A percentile compares a stretch with the other conserved stretches of the same genome.
Evolutionary conservation across 2,888 invertebrate species (phyloP).

Genomic region (Acronicta leporina): DNA sequence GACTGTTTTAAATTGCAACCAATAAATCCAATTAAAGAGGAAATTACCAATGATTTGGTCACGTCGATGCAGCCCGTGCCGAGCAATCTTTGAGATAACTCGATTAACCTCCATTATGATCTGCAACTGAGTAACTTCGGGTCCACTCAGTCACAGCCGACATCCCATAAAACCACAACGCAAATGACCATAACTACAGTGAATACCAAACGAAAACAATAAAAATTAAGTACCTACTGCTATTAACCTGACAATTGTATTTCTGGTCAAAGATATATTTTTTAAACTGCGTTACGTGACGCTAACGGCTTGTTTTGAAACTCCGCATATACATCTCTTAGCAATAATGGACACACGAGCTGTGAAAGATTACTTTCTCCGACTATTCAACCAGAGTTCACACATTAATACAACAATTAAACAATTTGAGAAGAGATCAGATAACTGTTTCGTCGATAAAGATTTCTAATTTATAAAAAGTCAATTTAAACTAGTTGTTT

Average conservation of each 20-base stretch:
- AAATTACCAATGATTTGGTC: constrained; percentile 69
- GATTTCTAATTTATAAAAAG: constrained; percentile 64
- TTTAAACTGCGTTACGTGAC: constrained; percentile 22
- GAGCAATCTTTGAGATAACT: constrained; percentile 68
- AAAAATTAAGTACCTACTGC: constrained; percentile 15
- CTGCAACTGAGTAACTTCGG: constrained; percentile 51
- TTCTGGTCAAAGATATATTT: constrained; percentile 14
- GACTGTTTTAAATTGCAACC: constrained; percentile 51
- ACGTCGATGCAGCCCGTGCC: constrained; percentile 58
- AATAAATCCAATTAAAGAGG: constrained; percentile 66
- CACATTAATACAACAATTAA: constrained; percentile 65
- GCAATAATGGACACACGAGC: constrained; percentile 53
- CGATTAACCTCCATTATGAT: constrained; percentile 70
- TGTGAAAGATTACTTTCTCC: constrained; percentile 66
- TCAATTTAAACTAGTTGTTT: constrained; percentile 62
- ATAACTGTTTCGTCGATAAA: constrained; percentile 51
- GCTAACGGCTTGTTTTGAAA: constrained; percentile 33
- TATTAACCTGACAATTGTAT: constrained; percentile 32
- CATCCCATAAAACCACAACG: constrained; percentile 23
- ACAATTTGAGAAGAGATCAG: constrained; percentile 54
- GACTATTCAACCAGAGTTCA: constrained; percentile 63
- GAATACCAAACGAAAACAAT: constrained; percentile 21
- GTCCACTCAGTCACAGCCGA: constrained; percentile 22
- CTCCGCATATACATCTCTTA: constrained; percentile 29
- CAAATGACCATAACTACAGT: constrained; percentile 16